phyloP scores from a whole-genome alignment of 53 echinoderm and acorn worm species.

The Henricia sp. region DNA sequence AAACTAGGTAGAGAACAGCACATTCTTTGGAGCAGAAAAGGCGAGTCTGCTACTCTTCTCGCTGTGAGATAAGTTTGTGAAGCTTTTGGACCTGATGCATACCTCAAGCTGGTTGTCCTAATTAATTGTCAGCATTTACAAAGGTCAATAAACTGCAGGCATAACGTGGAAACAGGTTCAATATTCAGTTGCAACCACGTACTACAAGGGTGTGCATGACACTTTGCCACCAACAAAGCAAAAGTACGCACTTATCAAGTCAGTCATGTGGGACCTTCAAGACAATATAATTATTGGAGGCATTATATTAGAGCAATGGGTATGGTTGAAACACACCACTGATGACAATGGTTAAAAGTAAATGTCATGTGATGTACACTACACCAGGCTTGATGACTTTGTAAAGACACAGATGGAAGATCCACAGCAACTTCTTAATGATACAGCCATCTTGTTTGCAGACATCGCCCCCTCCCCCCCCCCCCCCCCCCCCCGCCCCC shows the following conservation, averaged over 20 bases:
- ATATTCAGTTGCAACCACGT: constrained; percentile 49
- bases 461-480: constrained; percentile 4
- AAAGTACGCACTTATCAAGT: constrained; percentile 57
- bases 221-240: background rate
- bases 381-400: constrained; percentile 17
- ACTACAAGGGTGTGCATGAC: constrained; percentile 14
- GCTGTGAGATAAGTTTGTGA: constrained; percentile 56
- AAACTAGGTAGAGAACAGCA: constrained; percentile 42
- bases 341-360: constrained; percentile 64
- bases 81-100: constrained; percentile 63
- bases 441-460: constrained; percentile 5
- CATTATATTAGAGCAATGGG: constrained; percentile 73
- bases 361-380: constrained; percentile 43
- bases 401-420: constrained; percentile 30
- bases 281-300: constrained; percentile 62
- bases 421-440: constrained; percentile 38
- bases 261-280: constrained; percentile 57
- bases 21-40: constrained; percentile 25
- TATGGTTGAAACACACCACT: constrained; percentile 54
- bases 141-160: constrained; percentile 51
- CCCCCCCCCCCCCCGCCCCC: too few species aligned
- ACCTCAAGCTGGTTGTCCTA: constrained; percentile 60
- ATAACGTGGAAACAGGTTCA: constrained; percentile 66
- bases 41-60: constrained; percentile 48
- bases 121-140: constrained; percentile 37